phyloP scores from a whole-genome alignment of 2,113 vertebrate species.

The Channa argus region DNA sequence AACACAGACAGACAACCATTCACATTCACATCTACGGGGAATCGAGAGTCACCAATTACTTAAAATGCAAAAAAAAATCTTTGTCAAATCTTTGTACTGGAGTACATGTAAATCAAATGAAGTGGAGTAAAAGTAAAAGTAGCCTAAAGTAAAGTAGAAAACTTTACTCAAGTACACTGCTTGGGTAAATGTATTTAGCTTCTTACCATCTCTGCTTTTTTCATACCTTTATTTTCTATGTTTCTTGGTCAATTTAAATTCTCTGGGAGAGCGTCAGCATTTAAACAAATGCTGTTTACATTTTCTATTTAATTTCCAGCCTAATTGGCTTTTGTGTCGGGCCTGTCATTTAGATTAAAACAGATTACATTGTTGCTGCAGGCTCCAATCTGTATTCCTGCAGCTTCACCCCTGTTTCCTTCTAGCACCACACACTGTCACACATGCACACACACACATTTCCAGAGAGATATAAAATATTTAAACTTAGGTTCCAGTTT shows the following conservation, averaged over 20 bases:
- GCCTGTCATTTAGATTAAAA: slow-evolving; percentile 31
- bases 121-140: too few relatives aligned
- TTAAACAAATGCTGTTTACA: slow-evolving; percentile 7
- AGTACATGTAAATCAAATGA: too few relatives aligned
- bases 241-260: not conserved
- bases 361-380: not conserved
- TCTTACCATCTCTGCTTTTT: too few relatives aligned
- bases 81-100: too few relatives aligned
- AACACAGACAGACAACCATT: too few relatives aligned
- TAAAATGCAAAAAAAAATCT: too few relatives aligned
- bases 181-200: too few relatives aligned
- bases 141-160: too few relatives aligned
- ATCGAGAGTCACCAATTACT: too few relatives aligned
- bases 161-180: too few relatives aligned
- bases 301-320: not conserved
- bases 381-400: slow-evolving; percentile 16
- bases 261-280: not conserved
- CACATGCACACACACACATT: slow-evolving; percentile 3
- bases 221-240: not conserved
- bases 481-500: slow-evolving; percentile 44
- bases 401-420: not conserved
- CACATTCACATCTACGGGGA: too few relatives aligned
- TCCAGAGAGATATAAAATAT: slow-evolving; percentile 57
- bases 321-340: slow-evolving; percentile 2
- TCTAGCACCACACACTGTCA: not conserved